Evolutionary conservation across 2,113 vertebrate genomes (phyloP), one percentile per base, ranked within the genome.

Genomic region (Cyanistes caeruleus): DNA sequence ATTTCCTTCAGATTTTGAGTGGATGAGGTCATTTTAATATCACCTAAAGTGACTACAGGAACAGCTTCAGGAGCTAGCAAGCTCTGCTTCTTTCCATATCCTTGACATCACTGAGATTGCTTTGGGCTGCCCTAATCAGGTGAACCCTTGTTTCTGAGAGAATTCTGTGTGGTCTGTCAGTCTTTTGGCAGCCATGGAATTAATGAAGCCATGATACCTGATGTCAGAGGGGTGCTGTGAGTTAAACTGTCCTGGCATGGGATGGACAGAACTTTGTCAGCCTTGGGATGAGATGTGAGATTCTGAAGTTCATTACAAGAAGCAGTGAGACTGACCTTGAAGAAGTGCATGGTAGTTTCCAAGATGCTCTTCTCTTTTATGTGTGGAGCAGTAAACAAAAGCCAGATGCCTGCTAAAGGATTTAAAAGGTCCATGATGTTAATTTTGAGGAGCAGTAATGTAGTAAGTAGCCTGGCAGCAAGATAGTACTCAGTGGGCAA

Each of bases 1-100:
- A 67, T 93, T 93, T 95, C 43, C 59, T 83, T 69, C 72, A 74
- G 82, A 55, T 59, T 74, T 88, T 62, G 59, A 83, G 74, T 63
- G 44, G 30, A 31, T 83, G 70, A 74, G 27, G 63, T 91, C 41
- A 55, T 94, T 91, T 94, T 90, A 85, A 39, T 85, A 51, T 51
- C 0, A 1, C 86, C 79, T 67, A 6, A 84, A 84, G 72, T 72
- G 78, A 77, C 84, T 89, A 46, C 17, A 62, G 81, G 43, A 88
- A 31, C 46, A 73, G 46, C 51, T 79, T 58, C 59, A 75, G 78
- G 8, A 85, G 43, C 33, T 72, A 83, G 63, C 39, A 58, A 83
- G 35, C 33, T 55, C 65, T 81, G 49, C 60, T 39, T 52, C 65
- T 69, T 58, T 53, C 37, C 18, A 3, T 28, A 33, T 65, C 49